These are phyloP conservation scores for Semaprochilodus insignis DNA, from an alignment of 2,797 vertebrate species.

Conservation along the genomic window DNA sequence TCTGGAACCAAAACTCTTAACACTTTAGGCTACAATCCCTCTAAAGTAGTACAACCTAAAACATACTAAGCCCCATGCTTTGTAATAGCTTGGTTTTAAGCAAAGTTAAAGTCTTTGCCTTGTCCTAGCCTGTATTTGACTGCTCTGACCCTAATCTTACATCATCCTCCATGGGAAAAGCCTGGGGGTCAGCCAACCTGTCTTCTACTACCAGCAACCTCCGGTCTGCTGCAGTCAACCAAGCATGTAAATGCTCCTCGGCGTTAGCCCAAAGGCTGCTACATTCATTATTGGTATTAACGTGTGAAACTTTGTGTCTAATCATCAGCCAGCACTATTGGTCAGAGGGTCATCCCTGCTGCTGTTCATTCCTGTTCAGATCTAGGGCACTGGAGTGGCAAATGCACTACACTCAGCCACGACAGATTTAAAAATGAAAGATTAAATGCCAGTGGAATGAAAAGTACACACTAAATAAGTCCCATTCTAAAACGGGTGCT, in stretches of 20 bases:
- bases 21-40: background rate
- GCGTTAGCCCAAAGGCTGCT: slow-evolving; percentile 4
- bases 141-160: slow-evolving; percentile 68
- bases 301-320: slow-evolving; percentile 53
- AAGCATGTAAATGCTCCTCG: slow-evolving; percentile 19
- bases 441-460: slow-evolving; percentile 75
- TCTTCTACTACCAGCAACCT: slow-evolving; percentile 75
- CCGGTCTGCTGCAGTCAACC: slow-evolving; percentile 62
- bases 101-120: slow-evolving; percentile 47
- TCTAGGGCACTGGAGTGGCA: slow-evolving; percentile 75
- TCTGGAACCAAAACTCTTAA: background rate
- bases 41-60: slow-evolving; percentile 1
- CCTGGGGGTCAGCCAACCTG: slow-evolving; percentile 69
- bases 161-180: slow-evolving; percentile 61
- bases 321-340: slow-evolving; percentile 62
- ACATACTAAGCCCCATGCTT: background rate
- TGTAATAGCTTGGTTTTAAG: slow-evolving; percentile 45
- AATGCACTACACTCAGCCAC: slow-evolving; percentile 71
- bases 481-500: slow-evolving; percentile 49
- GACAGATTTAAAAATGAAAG: slow-evolving; percentile 82
- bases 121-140: slow-evolving; percentile 62
- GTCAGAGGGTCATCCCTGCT: slow-evolving; percentile 62
- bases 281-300: slow-evolving; percentile 52
- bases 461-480: slow-evolving; percentile 66
- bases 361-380: slow-evolving; percentile 75